Percentiles rank a stretch among this genome's conserved stretches.
Conservation (phyloP, 2,888 invertebrate genomes). For the Chrysodeixis includens region DNA sequence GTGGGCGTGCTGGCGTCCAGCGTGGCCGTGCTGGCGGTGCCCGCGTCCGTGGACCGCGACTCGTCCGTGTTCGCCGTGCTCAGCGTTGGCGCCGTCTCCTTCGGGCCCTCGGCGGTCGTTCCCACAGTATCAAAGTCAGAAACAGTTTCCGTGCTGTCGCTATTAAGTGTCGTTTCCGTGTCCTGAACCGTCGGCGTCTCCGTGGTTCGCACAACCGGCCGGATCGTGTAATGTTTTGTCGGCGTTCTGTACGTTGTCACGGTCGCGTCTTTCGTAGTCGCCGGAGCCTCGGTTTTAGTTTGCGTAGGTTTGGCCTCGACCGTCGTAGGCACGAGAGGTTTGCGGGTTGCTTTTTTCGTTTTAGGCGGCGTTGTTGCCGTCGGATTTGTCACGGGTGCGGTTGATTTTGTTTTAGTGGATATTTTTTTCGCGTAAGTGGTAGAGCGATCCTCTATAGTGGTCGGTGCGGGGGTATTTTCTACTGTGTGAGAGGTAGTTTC, state of each 20-base stretch:
- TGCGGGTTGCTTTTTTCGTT: constrained; percentile 80
- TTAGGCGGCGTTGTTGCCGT: constrained; percentile 79
- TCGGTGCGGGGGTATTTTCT: constrained; percentile 76
- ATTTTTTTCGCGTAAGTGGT: constrained; percentile 82
- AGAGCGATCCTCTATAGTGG: constrained; percentile 78
- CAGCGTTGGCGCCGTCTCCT: constrained; percentile 75
- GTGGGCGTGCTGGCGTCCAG: constrained; percentile 76
- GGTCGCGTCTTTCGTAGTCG: constrained; percentile 72
- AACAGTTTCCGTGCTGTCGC: constrained; percentile 87
- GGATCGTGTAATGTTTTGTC: constrained; percentile 88
- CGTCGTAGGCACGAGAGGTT: constrained; percentile 73
- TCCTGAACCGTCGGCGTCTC: constrained; percentile 79
- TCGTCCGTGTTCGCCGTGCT: constrained; percentile 78
- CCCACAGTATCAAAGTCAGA: constrained; percentile 76
- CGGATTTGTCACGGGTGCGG: constrained; percentile 75
- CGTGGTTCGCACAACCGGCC: constrained; percentile 81
- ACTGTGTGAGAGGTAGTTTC: constrained; percentile 61
- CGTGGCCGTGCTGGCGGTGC: constrained; percentile 76
- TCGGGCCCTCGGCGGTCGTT: constrained; percentile 75
- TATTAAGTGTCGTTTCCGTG: constrained; percentile 85
- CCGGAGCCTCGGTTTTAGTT: constrained; percentile 73
- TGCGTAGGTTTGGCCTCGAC: constrained; percentile 77
- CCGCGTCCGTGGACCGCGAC: constrained; percentile 76
- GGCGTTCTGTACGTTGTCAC: constrained; percentile 79
- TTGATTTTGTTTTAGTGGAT: constrained; percentile 81